Conservation (phyloP, 2,888 invertebrate genomes). For the Pterostichus niger region DNA sequence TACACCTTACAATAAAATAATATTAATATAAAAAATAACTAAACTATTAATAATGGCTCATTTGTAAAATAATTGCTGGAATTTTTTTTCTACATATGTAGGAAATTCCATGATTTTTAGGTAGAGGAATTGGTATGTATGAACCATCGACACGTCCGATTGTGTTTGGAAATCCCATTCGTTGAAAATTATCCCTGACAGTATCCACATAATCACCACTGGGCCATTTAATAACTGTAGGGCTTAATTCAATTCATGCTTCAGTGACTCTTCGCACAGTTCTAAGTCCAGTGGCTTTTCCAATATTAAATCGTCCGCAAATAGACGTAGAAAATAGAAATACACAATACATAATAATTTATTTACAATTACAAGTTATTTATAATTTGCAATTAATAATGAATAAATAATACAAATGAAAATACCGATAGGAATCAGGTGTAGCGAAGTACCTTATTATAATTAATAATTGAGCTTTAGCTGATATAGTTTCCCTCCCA, state of each 20-base stretch:
- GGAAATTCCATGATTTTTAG: constrained; percentile 37
- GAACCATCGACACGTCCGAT: constrained; percentile 46
- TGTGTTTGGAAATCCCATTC: constrained; percentile 36
- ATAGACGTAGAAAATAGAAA: constrained; percentile 39
- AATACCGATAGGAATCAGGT: constrained; percentile 55
- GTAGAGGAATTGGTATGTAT: constrained; percentile 40
- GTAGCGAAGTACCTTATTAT: constrained; percentile 53
- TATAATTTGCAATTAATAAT: too few relatives aligned
- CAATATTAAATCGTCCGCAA: constrained; percentile 36
- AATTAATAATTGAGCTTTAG: constrained; percentile 24
- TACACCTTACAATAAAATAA: constrained; percentile 37
- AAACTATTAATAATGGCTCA: neutral
- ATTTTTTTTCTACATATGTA: too few relatives aligned
- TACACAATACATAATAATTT: neutral
- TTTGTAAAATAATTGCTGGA: constrained; percentile 17
- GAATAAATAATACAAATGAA: neutral
- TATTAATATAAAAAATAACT: neutral
- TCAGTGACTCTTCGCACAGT: constrained; percentile 26
- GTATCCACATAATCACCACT: constrained; percentile 27
- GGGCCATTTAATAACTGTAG: constrained; percentile 36
- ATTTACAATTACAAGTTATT: neutral
- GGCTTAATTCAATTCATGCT: constrained; percentile 6
- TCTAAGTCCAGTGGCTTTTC: constrained; percentile 50
- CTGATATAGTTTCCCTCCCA: constrained; percentile 21
- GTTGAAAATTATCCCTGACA: constrained; percentile 18